phyloP scores from a whole-genome alignment of 1,140 invertebrate species.

The Bombus affinis region DNA sequence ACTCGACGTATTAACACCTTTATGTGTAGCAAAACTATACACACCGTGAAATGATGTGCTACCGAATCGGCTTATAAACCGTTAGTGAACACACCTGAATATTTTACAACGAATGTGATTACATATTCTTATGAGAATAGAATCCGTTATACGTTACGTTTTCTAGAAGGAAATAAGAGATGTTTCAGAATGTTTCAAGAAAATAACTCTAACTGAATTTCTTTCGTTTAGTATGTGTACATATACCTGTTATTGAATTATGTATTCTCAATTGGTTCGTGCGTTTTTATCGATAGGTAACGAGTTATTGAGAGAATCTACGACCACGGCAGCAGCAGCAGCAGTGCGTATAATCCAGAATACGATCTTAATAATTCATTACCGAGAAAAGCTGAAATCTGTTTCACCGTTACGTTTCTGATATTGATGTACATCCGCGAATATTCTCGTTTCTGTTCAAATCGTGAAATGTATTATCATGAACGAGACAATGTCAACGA shows the following conservation, averaged over 20 bases:
- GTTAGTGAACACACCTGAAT: neutral
- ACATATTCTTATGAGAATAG: neutral
- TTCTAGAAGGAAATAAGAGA: neutral
- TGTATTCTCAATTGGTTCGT: constrained; percentile 35
- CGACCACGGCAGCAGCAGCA: neutral
- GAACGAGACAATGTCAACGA: neutral
- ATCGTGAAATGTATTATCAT: neutral
- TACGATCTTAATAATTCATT: constrained; percentile 52
- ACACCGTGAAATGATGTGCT: neutral
- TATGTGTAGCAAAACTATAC: constrained; percentile 27
- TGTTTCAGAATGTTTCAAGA: neutral
- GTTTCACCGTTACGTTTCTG: constrained; percentile 6
- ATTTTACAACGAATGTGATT: neutral
- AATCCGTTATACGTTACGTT: constrained; percentile 5
- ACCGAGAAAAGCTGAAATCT: neutral
- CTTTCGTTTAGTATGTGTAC: neutral
- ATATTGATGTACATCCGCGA: neutral
- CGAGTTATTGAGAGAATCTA: constrained; percentile 17
- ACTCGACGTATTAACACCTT: constrained; percentile 44
- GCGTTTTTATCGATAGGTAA: constrained; percentile 49
- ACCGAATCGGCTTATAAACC: constrained; percentile 11
- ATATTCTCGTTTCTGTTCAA: neutral
- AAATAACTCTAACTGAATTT: neutral
- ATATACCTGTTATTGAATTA: constrained; percentile 3
- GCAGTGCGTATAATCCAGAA: constrained; percentile 13